Base-by-base conservation (phyloP, 2,113 vertebrate genomes). In the Mirounga angustirostris region DNA sequence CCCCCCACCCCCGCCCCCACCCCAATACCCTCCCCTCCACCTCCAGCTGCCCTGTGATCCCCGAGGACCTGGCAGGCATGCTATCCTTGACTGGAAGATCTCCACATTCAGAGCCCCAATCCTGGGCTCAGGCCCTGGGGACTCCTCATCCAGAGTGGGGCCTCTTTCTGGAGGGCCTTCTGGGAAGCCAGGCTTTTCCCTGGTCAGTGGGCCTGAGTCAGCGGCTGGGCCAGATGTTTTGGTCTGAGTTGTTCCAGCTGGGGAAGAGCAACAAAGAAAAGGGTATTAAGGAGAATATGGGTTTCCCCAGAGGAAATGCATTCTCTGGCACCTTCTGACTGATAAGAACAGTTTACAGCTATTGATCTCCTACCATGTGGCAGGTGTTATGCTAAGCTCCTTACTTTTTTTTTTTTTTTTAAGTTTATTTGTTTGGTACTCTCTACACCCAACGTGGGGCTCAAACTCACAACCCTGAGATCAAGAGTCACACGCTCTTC, bases 61-160 rank as follows among this genome's bases (percentile, higher is more conserved):
- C 94, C 22, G 7, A 4, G 92, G 98, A 99, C 99, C 99, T 99
- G 99, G 99, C 90, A 99, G 98, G 96, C 98, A 99, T 21, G 98
- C 97, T 18, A 99, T 98, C 98, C 99, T 98, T 0, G 99, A 99
- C 97, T 97, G 98, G 74, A 99, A 91, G n/a, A 99, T 98, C 96
- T 99, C 98, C 0, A 94, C 0, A 15, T 98, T 97, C 93, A 99
- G 98, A 52, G 99, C 98, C 97, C 94, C 98, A 86, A 91, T 99
- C 81, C 73, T 98, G 21, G 95, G 98, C 9, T 95, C 97, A 92
- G 94, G 93, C 97, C 96, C 95, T 74, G 97, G n/a, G 71, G 95
- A 87, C 5, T 84, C 74, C 74, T 97, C 97, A 1, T 97, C 56
- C 78, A 71, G 33, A 92, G 90, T 26, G 21, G 92, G 30, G 63